Conservation (phyloP, 2,888 invertebrate genomes). For the Desoria tigrina region DNA sequence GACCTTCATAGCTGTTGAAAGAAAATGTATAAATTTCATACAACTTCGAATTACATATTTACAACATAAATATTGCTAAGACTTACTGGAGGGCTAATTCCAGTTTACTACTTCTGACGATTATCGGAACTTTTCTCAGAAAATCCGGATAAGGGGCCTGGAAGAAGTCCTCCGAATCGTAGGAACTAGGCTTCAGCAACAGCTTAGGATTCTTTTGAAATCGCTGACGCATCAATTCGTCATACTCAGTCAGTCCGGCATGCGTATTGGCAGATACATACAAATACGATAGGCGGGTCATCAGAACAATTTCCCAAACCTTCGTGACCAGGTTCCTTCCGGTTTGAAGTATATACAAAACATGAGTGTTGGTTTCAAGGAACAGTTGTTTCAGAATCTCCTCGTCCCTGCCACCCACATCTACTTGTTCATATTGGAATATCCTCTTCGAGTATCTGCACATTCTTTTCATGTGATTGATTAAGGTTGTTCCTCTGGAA, state of each 20-base stretch:
- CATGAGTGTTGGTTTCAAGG: slow-evolving; percentile 21
- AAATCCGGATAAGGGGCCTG: slow-evolving; percentile 26
- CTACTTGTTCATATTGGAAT: background rate
- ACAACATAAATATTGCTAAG: background rate
- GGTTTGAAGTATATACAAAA: slow-evolving; percentile 18
- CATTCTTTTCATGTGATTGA: slow-evolving; percentile 27
- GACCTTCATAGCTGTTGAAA: slow-evolving; percentile 27
- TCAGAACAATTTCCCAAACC: slow-evolving; percentile 36
- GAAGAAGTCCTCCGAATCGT: slow-evolving; percentile 21
- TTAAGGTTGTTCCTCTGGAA: slow-evolving; percentile 5
- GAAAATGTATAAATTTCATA: background rate
- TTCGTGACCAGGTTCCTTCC: slow-evolving; percentile 30
- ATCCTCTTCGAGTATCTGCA: slow-evolving; percentile 8
- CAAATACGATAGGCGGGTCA: slow-evolving; percentile 27
- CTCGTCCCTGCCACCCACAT: background rate
- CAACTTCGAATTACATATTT: background rate
- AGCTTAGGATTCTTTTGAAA: slow-evolving; percentile 17
- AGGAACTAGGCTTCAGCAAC: slow-evolving; percentile 23
- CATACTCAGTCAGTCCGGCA: background rate
- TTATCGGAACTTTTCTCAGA: slow-evolving; percentile 30
- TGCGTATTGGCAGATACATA: slow-evolving; percentile 19
- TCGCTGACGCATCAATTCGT: background rate
- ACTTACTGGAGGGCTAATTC: slow-evolving; percentile 33
- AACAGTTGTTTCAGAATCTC: slow-evolving; percentile 23
- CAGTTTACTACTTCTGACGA: slow-evolving; percentile 23